Base-by-base conservation (phyloP, 2,888 invertebrate species). In the Melangyna quadrimaculata region DNA sequence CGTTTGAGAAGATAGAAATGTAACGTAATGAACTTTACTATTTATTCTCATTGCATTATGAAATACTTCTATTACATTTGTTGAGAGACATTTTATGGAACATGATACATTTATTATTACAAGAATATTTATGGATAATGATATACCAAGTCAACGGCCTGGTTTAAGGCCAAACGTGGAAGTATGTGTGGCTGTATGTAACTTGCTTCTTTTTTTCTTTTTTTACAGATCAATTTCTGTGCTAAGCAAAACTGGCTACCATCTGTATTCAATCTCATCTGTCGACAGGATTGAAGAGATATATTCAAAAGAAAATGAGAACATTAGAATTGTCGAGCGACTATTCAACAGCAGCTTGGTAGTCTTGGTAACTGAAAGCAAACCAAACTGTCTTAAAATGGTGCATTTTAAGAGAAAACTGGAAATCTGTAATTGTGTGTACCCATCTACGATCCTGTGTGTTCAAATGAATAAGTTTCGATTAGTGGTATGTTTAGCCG, bases 361-460 rank as follows among this genome's bases (percentile, higher is more conserved):
- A 14, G 37, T 37, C 14, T 2, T 37, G 14, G 37, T 37, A 9
- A 37, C 37, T 37, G 37, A 37, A 37, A 37, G 37, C 37, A 37
- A 37, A 5, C 37, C 37, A 4, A 37, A 37, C 37, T 37, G 37
- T 37, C 14, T 37, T 40, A 91, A 91, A 88, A 91, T 92, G 91
- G 73, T 91, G 87, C 91, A 92, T 86, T 92, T 92, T 63, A 92
- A 92, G 88, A 92, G 92, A 88, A 91, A 92, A 77, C 90, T 91
- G 86, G 92, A 92, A 75, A 92, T 92, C 35, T 92, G 92, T 87
- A 91, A 92, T 82, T 92, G 91, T 79, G 91, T 91, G 48, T 92
- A 92, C 75, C 91, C 92, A 0, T 90, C 91, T 81, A 90, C 91
- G 55, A 92, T 92, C 2, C 87, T 92, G 35, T 90, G 91, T 65